Conservation (phyloP, 2,888 invertebrate species). For the Drosophila villosipedis region DNA sequence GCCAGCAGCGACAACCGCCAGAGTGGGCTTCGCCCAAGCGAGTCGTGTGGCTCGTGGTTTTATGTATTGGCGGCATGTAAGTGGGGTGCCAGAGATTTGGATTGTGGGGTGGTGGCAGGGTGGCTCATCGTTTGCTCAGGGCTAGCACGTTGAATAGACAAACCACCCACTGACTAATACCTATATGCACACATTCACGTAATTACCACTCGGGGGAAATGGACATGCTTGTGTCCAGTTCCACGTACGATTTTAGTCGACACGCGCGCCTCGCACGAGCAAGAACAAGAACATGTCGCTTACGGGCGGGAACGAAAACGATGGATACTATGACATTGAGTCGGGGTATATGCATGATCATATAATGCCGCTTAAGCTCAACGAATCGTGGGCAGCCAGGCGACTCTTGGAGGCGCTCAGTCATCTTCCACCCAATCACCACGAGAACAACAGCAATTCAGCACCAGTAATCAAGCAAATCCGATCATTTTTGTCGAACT, state of each 20-base stretch:
- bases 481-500: not conserved
- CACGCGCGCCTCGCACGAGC: constrained; percentile 55
- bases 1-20: constrained; percentile 38
- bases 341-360: constrained; percentile 48
- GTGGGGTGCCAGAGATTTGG: constrained; percentile 59
- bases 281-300: constrained; percentile 51
- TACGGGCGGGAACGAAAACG: constrained; percentile 39
- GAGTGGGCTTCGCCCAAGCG: constrained; percentile 66
- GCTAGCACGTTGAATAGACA: constrained; percentile 37
- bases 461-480: constrained; percentile 70
- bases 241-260: constrained; percentile 54
- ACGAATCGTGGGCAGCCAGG: constrained; percentile 88
- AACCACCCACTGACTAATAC: constrained; percentile 21
- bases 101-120: constrained; percentile 1
- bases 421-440: constrained; percentile 80
- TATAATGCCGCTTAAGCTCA: constrained; percentile 85
- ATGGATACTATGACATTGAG: constrained; percentile 28
- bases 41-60: constrained; percentile 74
- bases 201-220: constrained; percentile 64
- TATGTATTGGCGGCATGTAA: constrained; percentile 79
- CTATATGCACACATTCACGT: constrained; percentile 38
- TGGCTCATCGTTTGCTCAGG: constrained; percentile 28
- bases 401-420: constrained; percentile 86
- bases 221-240: constrained; percentile 63
- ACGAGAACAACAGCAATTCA: constrained; percentile 62